Base-by-base conservation (phyloP, 2,113 vertebrate species). In the Talpa occidentalis region DNA sequence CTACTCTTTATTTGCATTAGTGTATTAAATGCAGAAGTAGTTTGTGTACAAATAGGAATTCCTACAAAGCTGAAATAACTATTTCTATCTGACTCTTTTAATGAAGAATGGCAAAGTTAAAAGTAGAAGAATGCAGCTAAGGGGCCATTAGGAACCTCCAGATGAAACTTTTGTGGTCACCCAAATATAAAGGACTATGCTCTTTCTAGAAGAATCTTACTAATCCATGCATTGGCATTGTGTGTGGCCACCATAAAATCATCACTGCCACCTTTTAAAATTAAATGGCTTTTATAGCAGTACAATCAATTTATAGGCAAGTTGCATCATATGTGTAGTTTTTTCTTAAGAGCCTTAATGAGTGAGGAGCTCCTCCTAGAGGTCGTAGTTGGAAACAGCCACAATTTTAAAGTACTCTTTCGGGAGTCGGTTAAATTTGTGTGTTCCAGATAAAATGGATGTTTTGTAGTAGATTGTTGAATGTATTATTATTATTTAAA, bases 311-410 rank as follows among this genome's bases (percentile, higher is more conserved):
- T 94, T 78, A 81, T 64, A 64, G 60, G 54, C 56, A 93, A 82
- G 30, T 91, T 95, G 69, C 69, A 28, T 91, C 28, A 1, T 82
- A 42, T 15, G 5, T 47, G 9, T 60, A 44, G 17, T 70, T 86
- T 59, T 78, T 77, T n/a, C 32, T 83, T 78, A 52, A 14, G 17
- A 42, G 59, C 96, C 91, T 90, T 59, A 88, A 32, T 96, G 81
- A 91, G 69, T 81, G n/a, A 77, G 95, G 88, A 97, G 98, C 96
- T 62, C 97, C 97, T 76, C 95, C 95, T 96, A 64, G 97, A 86
- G 97, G 96, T 86, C 74, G 49, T 15, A 42, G 42, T n/a, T 74
- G 44, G 85, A 67, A 96, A 88, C 35, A 95, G 26, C 72, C 59
- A 73, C 40, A n/a, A 22, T 82, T 70, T 80, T 64, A 52, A 24